A percentile compares a stretch with the other conserved stretches of the same genome.
Evolutionary conservation across 2,888 invertebrate genomes (phyloP).

Genomic region (Spilosoma lubricipeda): DNA sequence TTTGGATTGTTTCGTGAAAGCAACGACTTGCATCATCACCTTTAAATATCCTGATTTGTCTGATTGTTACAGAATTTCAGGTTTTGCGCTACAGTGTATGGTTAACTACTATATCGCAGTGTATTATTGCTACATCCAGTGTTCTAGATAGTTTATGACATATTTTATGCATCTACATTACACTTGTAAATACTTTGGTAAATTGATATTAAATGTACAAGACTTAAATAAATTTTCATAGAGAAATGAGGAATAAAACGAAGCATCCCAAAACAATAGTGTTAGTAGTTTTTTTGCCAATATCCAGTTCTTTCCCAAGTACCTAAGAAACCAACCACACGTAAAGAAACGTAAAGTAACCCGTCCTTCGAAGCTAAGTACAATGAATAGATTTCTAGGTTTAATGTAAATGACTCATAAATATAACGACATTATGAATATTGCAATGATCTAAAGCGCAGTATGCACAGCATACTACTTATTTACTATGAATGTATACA

Average conservation of each 20-base stretch:
- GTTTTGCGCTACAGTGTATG: constrained; percentile 10
- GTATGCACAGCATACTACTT: constrained; percentile 67
- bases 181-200: constrained; percentile 78
- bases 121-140: constrained; percentile 9
- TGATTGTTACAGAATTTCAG: constrained; percentile 4
- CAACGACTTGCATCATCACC: constrained; percentile 29
- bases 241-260: constrained; percentile 57
- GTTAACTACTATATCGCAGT: constrained; percentile 1
- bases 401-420: constrained; percentile 44
- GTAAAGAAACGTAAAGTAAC: constrained; percentile 23
- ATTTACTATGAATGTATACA: constrained; percentile 42
- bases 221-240: constrained; percentile 58
- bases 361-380: constrained; percentile 51
- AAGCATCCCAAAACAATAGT: constrained; percentile 29
- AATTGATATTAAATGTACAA: constrained; percentile 75
- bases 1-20: constrained; percentile 56
- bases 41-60: constrained; percentile 8
- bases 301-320: constrained; percentile 50
- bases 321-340: constrained; percentile 49
- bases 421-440: constrained; percentile 46
- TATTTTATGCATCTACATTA: constrained; percentile 50
- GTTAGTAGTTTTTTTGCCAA: constrained; percentile 44
- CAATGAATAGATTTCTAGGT: constrained; percentile 48
- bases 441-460: constrained; percentile 53
- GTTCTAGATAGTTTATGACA: constrained; percentile 18